These are phyloP conservation scores for Agrypnia vestita DNA, from an alignment of 1,140 invertebrate species.

Conservation along the genomic window DNA sequence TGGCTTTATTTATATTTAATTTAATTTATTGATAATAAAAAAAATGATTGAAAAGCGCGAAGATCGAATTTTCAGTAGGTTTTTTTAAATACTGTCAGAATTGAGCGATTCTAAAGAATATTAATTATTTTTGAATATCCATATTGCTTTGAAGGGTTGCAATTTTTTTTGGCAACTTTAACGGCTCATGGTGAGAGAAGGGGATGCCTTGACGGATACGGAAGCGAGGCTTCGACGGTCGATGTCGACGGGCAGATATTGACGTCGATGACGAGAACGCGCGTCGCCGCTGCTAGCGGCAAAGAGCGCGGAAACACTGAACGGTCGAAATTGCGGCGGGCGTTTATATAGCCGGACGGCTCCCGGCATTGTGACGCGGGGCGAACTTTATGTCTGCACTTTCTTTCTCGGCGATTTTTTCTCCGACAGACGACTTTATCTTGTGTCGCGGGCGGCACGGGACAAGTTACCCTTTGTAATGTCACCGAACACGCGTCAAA, in stretches of 20 bases:
- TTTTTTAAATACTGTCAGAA: not conserved
- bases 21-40: too few species aligned
- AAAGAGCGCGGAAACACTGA: constrained; percentile 14
- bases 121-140: not conserved
- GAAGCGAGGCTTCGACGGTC: not conserved
- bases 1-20: not conserved
- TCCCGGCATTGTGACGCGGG: not conserved
- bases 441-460: too few species aligned
- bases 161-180: not conserved
- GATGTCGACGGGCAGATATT: not conserved
- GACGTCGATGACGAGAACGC: not conserved
- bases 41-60: too few species aligned
- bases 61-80: too few species aligned
- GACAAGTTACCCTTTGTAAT: too few species aligned
- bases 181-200: not conserved
- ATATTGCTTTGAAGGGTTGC: not conserved
- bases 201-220: not conserved
- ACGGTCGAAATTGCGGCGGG: not conserved
- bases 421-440: too few species aligned
- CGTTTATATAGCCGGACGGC: not conserved
- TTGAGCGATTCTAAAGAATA: not conserved
- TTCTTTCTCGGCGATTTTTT: too few species aligned
- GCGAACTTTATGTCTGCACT: too few species aligned
- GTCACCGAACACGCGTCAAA: too few species aligned
- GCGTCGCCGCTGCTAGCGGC: constrained; percentile 23